phyloP scores from a whole-genome alignment of 2,113 vertebrate species.

The Marmota monax region DNA sequence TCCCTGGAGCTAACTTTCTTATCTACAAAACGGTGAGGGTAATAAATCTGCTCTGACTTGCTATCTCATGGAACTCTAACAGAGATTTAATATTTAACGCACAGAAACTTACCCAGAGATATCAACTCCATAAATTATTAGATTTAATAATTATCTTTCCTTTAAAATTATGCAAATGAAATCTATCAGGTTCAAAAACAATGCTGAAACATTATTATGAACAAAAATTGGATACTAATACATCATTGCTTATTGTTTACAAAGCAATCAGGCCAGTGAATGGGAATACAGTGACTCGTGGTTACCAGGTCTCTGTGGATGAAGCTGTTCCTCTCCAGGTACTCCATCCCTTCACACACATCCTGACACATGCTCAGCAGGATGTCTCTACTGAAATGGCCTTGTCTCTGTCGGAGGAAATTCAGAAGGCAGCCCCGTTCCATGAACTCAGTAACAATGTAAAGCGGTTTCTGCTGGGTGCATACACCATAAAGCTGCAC shows the following conservation, averaged over 20 bases:
- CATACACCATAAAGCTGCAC: constrained; percentile 98
- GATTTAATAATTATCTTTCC: constrained; percentile 21
- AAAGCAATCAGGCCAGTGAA: neutral
- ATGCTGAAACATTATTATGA: neutral
- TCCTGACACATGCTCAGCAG: constrained; percentile 95
- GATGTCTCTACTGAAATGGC: constrained; percentile 87
- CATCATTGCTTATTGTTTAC: neutral
- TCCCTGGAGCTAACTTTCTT: neutral
- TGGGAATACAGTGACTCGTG: rapidly evolving
- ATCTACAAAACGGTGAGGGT: neutral
- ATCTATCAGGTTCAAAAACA: constrained; percentile 44
- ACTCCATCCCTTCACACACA: constrained; percentile 95
- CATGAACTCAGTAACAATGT: constrained; percentile 98
- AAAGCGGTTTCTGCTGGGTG: constrained; percentile 94
- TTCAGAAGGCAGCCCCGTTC: constrained; percentile 95
- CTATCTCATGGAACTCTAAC: neutral
- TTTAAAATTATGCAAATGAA: constrained; percentile 18
- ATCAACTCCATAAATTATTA: neutral
- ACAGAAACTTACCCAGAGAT: neutral
- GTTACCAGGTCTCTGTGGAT: constrained; percentile 96
- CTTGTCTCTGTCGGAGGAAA: constrained; percentile 91
- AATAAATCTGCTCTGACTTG: neutral
- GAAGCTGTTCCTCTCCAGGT: constrained; percentile 94
- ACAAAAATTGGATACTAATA: neutral
- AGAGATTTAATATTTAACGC: neutral